These are phyloP conservation scores for Listronotus oregonensis DNA, from an alignment of 1,140 invertebrate genomes.

Conservation along the genomic window DNA sequence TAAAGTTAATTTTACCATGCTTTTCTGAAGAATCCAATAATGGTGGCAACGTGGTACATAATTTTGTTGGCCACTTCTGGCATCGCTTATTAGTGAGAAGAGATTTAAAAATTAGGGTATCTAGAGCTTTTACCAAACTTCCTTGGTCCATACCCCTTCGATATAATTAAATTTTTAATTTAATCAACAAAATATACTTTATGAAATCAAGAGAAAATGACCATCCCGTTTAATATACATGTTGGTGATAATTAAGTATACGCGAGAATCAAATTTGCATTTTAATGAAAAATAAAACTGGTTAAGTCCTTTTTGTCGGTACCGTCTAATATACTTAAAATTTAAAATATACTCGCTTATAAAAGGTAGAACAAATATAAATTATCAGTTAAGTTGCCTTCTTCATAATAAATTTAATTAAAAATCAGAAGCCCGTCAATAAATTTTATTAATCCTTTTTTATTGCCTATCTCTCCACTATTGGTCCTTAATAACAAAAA, in stretches of 20 bases:
- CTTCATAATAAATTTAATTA: slow-evolving; percentile 6
- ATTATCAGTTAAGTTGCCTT: slow-evolving; percentile 5
- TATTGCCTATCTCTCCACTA: no score
- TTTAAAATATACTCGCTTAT: slow-evolving; percentile 1
- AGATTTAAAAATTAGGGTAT: no score
- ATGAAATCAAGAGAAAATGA: not conserved
- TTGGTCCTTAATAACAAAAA: no score
- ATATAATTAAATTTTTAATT: not conserved
- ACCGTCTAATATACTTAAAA: slow-evolving; percentile 8
- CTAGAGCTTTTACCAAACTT: no score
- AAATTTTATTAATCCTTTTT: slow-evolving; percentile 3
- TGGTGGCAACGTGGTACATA: no score
- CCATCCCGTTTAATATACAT: not conserved
- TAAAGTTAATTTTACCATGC: no score
- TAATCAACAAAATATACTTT: not conserved
- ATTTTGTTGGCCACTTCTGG: no score
- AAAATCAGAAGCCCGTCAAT: slow-evolving; percentile 9
- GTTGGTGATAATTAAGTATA: not conserved
- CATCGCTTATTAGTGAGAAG: no score
- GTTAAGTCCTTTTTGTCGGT: not conserved
- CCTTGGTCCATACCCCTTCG: no score
- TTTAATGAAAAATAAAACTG: slow-evolving; percentile 10
- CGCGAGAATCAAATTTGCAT: slow-evolving; percentile 2
- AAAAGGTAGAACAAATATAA: slow-evolving; percentile 6
- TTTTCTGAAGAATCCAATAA: no score